A percentile compares a stretch with the other conserved stretches of the same genome.
These are phyloP conservation scores for Microchrysa polita DNA, from an alignment of 2,888 invertebrate species.

Conservation along the genomic window DNA sequence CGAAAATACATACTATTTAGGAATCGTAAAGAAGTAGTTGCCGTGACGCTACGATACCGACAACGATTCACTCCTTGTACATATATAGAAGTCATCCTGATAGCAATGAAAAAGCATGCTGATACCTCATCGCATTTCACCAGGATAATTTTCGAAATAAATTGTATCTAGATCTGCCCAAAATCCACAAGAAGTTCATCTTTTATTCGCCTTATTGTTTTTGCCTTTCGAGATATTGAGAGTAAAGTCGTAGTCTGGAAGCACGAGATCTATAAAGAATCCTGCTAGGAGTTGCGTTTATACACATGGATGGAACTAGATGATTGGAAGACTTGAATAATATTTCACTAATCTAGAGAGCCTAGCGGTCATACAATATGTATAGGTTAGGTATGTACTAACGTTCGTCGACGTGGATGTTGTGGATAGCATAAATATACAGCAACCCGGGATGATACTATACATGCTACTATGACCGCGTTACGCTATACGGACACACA, in stretches of 20 bases:
- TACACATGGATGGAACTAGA: not conserved
- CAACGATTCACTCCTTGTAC: no score
- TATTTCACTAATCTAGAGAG: not conserved
- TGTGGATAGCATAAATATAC: no score
- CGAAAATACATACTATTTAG: not conserved
- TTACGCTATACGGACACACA: constrained; percentile 1
- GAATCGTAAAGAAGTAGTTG: no score
- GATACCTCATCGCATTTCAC: constrained; percentile 12
- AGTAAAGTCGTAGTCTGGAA: no score
- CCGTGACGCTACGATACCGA: no score
- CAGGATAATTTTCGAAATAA: constrained; percentile 30
- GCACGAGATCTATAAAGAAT: not conserved
- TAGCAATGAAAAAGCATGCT: not conserved
- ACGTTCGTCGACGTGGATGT: no score
- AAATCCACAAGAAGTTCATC: constrained; percentile 21
- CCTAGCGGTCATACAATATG: not conserved
- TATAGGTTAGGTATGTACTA: no score
- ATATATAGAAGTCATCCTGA: not conserved
- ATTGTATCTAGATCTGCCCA: constrained; percentile 21
- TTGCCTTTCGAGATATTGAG: not conserved
- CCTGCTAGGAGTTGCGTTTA: not conserved
- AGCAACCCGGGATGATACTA: not conserved
- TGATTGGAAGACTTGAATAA: not conserved
- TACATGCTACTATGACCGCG: not conserved
- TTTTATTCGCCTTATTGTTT: constrained; percentile 4